Conservation (phyloP, 2,797 vertebrate genomes). For the Sylvia borin region DNA sequence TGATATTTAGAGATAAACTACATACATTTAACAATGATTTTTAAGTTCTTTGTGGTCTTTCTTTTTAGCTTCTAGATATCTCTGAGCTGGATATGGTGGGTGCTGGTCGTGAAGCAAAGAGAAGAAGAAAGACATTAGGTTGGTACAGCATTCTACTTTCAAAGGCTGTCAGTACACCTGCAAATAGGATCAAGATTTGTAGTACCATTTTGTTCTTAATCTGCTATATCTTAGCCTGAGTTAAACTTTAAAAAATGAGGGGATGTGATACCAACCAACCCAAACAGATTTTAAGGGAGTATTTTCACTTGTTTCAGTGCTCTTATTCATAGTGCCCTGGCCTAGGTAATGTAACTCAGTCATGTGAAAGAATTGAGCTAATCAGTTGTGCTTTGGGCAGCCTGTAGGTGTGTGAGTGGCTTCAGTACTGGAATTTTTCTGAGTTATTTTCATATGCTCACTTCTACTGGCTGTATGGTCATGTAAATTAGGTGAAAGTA, state of each 20-base stretch:
- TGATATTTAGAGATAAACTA: background rate
- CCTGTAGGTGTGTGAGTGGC: background rate
- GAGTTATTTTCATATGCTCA: background rate
- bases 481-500: background rate
- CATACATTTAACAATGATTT: background rate
- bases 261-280: background rate
- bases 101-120: slow-evolving; percentile 93
- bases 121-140: slow-evolving; percentile 96
- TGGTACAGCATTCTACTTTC: background rate
- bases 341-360: background rate
- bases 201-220: background rate
- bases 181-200: background rate
- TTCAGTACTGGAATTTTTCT: background rate
- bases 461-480: background rate
- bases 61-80: slow-evolving; percentile 88
- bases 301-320: background rate
- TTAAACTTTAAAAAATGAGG: background rate
- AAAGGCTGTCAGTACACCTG: background rate
- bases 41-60: background rate
- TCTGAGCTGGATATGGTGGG: slow-evolving; percentile 92
- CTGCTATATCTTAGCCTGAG: background rate
- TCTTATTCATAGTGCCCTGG: background rate
- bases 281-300: background rate
- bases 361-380: background rate
- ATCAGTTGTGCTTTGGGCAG: background rate